Conservation (phyloP, 2,888 invertebrate species). For the Exephanes ischioxanthus region DNA sequence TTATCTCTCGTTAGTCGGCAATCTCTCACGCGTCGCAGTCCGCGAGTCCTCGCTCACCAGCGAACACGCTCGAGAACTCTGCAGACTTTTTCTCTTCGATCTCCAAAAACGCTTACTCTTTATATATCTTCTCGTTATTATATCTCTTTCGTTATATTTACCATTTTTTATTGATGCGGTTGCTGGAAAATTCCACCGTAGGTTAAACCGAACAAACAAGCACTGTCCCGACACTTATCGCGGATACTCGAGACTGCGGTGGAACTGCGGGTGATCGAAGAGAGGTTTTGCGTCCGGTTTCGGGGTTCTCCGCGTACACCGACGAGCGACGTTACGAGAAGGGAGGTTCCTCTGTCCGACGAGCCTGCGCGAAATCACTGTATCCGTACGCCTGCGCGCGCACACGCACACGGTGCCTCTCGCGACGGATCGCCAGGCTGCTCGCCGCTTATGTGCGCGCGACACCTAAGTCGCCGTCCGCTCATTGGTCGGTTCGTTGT, state of each 20-base stretch:
- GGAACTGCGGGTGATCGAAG: slow-evolving; percentile 78
- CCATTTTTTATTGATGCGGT: slow-evolving; percentile 80
- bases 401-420: slow-evolving; percentile 50
- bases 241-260: slow-evolving; percentile 78
- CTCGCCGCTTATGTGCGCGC: neutral
- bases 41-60: neutral
- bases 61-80: neutral
- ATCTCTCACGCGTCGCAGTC: slow-evolving; percentile 18
- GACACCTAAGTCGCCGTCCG: slow-evolving; percentile 1
- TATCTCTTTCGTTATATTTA: slow-evolving; percentile 76
- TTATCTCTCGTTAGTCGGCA: slow-evolving; percentile 24
- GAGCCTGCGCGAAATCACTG: slow-evolving; percentile 73
- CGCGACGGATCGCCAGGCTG: slow-evolving; percentile 32
- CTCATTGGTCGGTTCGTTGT: neutral
- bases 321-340: slow-evolving; percentile 79
- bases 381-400: slow-evolving; percentile 78
- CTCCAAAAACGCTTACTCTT: neutral
- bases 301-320: slow-evolving; percentile 79
- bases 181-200: slow-evolving; percentile 76
- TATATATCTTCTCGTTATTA: slow-evolving; percentile 66
- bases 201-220: slow-evolving; percentile 76
- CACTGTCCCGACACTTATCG: slow-evolving; percentile 81
- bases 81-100: neutral
- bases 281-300: slow-evolving; percentile 76
- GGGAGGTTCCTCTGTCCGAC: slow-evolving; percentile 81